A percentile compares a stretch with the other conserved stretches of the same genome.
These are phyloP conservation scores for Bos javanicus DNA, from an alignment of 2,113 vertebrate species.

Conservation along the genomic window DNA sequence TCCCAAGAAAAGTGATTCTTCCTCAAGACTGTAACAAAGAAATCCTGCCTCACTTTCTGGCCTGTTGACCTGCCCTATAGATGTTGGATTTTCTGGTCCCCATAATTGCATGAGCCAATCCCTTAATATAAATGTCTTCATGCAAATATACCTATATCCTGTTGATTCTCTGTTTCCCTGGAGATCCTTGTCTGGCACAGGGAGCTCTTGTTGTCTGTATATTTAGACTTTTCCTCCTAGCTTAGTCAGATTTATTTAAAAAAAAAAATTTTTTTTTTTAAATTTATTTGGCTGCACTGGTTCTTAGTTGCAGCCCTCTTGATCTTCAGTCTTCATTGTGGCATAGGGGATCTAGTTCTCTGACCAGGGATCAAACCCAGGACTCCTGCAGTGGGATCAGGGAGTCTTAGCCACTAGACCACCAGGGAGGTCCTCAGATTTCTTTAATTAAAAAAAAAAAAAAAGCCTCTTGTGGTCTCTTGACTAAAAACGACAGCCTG, in stretches of 20 bases:
- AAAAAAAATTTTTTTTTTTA: accelerated
- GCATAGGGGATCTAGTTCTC: not conserved
- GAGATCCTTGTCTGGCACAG: not conserved
- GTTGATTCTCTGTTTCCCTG: not conserved
- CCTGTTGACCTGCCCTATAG: not conserved
- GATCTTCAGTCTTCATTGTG: not conserved
- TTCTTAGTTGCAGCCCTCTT: not conserved
- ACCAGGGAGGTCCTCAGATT: not conserved
- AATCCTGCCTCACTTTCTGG: not conserved
- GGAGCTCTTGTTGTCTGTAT: not conserved
- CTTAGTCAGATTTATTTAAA: not conserved
- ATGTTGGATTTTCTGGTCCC: not conserved
- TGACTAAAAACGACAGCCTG: not conserved
- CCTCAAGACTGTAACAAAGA: not conserved
- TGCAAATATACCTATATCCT: not conserved
- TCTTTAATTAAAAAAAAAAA: not conserved
- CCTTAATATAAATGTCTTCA: constrained; percentile 17
- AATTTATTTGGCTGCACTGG: not conserved
- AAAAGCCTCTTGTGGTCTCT: not conserved
- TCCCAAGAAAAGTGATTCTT: not conserved
- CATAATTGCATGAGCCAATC: not conserved
- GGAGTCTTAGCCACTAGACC: not conserved
- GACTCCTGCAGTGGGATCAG: not conserved
- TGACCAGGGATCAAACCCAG: not conserved
- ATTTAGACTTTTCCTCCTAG: not conserved